A percentile compares a stretch with the other conserved stretches of the same genome.
phyloP scores from a whole-genome alignment of 2,113 vertebrate species.

The Nothoprocta perdicaria region DNA sequence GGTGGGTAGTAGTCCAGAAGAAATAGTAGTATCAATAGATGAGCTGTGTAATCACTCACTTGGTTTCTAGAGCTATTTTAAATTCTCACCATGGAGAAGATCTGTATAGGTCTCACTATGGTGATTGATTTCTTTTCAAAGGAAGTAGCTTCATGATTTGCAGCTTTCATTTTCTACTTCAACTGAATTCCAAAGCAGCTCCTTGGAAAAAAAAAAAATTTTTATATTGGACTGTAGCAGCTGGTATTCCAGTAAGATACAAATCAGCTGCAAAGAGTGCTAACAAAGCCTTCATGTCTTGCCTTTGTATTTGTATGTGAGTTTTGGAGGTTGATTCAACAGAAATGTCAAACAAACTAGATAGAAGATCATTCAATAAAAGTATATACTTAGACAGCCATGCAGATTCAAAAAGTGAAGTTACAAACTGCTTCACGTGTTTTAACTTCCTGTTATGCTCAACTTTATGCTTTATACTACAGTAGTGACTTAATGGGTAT shows the following conservation, averaged over 20 bases:
- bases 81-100: background rate
- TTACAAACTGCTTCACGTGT: fast-evolving
- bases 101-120: background rate
- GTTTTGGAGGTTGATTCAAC: background rate
- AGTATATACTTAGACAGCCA: background rate
- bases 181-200: background rate
- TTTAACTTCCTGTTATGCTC: background rate
- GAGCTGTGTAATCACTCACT: background rate
- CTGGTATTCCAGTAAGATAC: background rate
- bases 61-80: background rate
- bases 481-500: background rate
- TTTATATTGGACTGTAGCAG: background rate
- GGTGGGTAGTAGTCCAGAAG: background rate
- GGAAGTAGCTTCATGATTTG: background rate
- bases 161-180: background rate
- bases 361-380: background rate
- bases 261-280: background rate
- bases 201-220: background rate
- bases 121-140: background rate
- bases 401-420: background rate
- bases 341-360: background rate
- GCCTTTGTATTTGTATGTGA: background rate
- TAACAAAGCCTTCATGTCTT: background rate
- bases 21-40: background rate
- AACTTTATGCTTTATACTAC: background rate